Evolutionary conservation across 2,113 vertebrate genomes (phyloP).

Genomic region (Oxyura jamaicensis): DNA sequence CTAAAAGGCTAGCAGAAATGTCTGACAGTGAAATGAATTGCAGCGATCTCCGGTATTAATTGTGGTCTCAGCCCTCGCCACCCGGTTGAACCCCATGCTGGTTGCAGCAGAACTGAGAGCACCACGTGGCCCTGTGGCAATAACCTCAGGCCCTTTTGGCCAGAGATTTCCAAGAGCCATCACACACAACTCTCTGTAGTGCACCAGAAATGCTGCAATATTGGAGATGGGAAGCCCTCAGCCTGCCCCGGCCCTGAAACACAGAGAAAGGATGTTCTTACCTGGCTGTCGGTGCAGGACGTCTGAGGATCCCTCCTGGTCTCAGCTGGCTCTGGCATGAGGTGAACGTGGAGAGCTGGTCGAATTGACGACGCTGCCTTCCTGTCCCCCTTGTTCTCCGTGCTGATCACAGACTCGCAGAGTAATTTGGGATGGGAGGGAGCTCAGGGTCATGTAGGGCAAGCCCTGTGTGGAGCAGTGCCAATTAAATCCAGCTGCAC

Average conservation of each 20-base stretch:
- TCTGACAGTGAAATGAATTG: background rate
- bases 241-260: background rate
- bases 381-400: background rate
- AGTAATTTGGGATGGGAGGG: background rate
- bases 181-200: accelerated
- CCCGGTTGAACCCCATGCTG: background rate
- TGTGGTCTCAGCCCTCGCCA: background rate
- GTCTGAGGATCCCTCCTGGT: background rate
- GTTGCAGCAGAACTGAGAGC: background rate
- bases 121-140: background rate
- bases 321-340: background rate
- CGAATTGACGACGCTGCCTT: background rate
- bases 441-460: background rate
- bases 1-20: background rate
- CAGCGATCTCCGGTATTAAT: background rate
- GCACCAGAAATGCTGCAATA: background rate
- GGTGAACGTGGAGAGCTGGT: background rate
- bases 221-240: background rate
- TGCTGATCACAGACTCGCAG: background rate
- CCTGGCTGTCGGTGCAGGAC: accelerated
- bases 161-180: background rate
- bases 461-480: background rate
- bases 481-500: background rate
- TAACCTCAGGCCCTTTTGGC: background rate
- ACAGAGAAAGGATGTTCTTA: background rate